These are phyloP conservation scores for Clamator glandarius DNA, from an alignment of 2,797 vertebrate species.

Conservation along the genomic window DNA sequence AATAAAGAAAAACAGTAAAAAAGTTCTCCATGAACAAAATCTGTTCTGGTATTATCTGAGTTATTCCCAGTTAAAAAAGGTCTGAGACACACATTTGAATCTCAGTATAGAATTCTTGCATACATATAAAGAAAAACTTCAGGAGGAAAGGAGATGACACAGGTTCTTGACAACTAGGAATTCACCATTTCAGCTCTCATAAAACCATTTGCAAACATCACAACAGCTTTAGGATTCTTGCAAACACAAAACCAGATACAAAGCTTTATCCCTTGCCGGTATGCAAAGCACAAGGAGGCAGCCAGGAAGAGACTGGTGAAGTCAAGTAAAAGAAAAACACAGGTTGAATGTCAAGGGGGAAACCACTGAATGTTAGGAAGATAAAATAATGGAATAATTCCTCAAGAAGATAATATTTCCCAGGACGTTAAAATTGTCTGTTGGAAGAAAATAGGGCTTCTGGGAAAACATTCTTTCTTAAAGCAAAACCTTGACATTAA, in stretches of 20 bases:
- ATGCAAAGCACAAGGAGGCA: not conserved
- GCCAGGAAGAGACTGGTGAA: not conserved
- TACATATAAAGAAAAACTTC: not conserved
- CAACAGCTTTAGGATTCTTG: not conserved
- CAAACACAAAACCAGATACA: not conserved
- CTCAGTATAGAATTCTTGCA: not conserved
- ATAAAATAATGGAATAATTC: conserved; percentile 25
- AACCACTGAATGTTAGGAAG: not conserved
- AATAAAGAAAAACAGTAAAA: not conserved
- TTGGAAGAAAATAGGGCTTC: not conserved
- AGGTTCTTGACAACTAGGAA: not conserved
- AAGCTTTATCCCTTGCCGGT: not conserved
- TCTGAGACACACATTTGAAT: not conserved
- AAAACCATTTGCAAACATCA: not conserved
- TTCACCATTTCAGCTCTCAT: not conserved
- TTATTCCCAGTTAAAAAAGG: not conserved
- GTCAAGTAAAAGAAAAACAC: not conserved
- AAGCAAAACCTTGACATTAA: not conserved
- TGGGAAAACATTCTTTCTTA: not conserved
- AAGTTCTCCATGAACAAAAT: not conserved
- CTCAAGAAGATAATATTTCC: conserved; percentile 14
- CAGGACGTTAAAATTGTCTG: not conserved
- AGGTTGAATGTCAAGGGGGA: not conserved
- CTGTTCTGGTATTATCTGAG: not conserved
- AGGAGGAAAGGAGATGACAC: not conserved